Evolutionary conservation across 2,888 invertebrate genomes (phyloP).

Genomic region (Hedychridium roseum): DNA sequence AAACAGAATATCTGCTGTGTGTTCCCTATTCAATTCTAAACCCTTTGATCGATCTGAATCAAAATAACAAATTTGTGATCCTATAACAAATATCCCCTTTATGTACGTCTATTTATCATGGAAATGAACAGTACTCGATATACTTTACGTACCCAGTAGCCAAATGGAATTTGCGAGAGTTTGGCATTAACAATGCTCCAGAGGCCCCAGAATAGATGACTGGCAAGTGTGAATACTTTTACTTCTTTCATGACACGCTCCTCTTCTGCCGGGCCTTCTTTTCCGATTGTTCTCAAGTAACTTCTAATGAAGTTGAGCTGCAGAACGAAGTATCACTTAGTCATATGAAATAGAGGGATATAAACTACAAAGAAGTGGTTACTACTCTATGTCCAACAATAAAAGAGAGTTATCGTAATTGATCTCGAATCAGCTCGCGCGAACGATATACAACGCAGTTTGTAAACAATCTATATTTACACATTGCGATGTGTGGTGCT

Average conservation of each 20-base stretch:
- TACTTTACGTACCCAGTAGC: conserved; percentile 82
- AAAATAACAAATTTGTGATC: background rate
- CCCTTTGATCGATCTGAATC: background rate
- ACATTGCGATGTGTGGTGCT: too few species aligned
- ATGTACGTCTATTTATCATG: too few species aligned
- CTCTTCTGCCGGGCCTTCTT: conserved; percentile 66
- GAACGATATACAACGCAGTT: too few species aligned
- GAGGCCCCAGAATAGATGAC: conserved; percentile 93
- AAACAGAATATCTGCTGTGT: background rate
- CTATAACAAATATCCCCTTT: background rate
- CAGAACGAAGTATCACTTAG: conserved; percentile 13
- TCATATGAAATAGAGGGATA: conserved; percentile 9
- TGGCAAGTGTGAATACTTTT: conserved; percentile 82
- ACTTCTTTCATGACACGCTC: conserved; percentile 78
- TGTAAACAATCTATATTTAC: too few species aligned
- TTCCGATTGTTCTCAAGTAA: conserved; percentile 58
- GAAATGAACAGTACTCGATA: conserved; percentile 1
- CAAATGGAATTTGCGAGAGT: conserved; percentile 89
- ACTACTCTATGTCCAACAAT: too few species aligned
- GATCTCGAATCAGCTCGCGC: too few species aligned
- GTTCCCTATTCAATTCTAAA: background rate
- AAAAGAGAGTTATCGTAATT: too few species aligned
- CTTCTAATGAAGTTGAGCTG: conserved; percentile 63
- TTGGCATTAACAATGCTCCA: conserved; percentile 92
- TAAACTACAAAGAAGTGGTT: too few species aligned